A percentile compares a stretch with the other conserved stretches of the same genome.
Conservation (phyloP, 2,888 invertebrate species). For the Ypsolopha sequella region DNA sequence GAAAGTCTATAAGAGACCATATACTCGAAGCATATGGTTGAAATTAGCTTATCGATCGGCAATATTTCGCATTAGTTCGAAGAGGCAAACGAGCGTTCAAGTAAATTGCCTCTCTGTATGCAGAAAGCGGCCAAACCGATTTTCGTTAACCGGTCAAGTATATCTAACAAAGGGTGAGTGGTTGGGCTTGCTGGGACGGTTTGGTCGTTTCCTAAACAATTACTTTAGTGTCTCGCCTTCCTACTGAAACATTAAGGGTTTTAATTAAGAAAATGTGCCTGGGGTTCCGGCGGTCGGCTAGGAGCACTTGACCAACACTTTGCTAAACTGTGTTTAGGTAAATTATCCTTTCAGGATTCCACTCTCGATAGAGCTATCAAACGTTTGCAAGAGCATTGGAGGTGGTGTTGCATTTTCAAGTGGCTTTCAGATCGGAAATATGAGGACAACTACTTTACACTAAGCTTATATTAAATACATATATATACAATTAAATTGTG, state of each 20-base stretch:
- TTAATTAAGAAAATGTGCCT: slow-evolving; percentile 45
- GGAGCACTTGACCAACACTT: slow-evolving; percentile 40
- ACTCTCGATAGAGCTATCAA: slow-evolving; percentile 11
- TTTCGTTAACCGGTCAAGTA: slow-evolving; percentile 51
- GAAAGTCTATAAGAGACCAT: not conserved
- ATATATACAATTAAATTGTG: no score
- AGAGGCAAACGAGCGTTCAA: slow-evolving; percentile 40
- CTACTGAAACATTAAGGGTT: slow-evolving; percentile 34
- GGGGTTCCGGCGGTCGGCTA: slow-evolving; percentile 23
- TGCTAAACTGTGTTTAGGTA: slow-evolving; percentile 46
- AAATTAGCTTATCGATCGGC: slow-evolving; percentile 22
- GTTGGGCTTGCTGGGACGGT: slow-evolving; percentile 12
- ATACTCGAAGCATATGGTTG: slow-evolving; percentile 2
- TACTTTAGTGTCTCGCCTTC: slow-evolving; percentile 5
- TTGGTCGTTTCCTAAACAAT: slow-evolving; percentile 5
- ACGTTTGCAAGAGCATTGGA: not conserved
- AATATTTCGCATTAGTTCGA: slow-evolving; percentile 49
- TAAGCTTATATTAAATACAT: no score
- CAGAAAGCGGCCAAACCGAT: slow-evolving; percentile 52
- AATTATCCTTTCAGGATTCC: slow-evolving; percentile 45
- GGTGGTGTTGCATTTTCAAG: not conserved
- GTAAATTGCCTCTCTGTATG: slow-evolving; percentile 60
- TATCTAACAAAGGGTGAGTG: slow-evolving; percentile 32
- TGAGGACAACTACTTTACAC: no score
- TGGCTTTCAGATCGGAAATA: no score